Percentiles rank a stretch among this genome's conserved stretches.
phyloP scores from a whole-genome alignment of 2,797 vertebrate species.

The Malacoraja senta region DNA sequence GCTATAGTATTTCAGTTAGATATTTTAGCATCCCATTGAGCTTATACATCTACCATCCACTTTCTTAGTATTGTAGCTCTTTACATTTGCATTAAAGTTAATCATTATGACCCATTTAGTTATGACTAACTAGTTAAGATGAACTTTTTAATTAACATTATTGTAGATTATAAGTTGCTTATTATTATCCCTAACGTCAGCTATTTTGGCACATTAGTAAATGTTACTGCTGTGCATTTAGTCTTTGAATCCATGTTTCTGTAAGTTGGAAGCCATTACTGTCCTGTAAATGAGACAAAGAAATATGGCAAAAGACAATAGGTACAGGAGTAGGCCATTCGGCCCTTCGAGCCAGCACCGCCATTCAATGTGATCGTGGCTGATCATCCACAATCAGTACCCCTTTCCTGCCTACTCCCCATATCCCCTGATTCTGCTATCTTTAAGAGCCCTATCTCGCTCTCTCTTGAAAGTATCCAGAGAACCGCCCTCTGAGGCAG shows the following conservation, averaged over 20 bases:
- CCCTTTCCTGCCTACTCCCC: too few species aligned
- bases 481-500: too few species aligned
- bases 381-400: too few species aligned
- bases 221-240: neutral
- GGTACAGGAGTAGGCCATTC: too few species aligned
- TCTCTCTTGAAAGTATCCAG: too few species aligned
- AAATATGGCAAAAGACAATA: neutral
- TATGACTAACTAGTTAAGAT: too few species aligned
- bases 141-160: neutral
- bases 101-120: neutral
- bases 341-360: too few species aligned
- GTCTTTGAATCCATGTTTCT: neutral
- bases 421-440: too few species aligned
- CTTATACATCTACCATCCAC: neutral
- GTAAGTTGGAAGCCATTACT: neutral
- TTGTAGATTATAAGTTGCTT: neutral
- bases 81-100: neutral
- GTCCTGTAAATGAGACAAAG: neutral
- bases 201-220: neutral
- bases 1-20: neutral
- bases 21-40: neutral
- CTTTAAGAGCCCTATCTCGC: too few species aligned
- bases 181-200: neutral
- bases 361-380: too few species aligned
- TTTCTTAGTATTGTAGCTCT: neutral